phyloP scores from a whole-genome alignment of 2,797 vertebrate genomes.

The Peromyscus aztecus region DNA sequence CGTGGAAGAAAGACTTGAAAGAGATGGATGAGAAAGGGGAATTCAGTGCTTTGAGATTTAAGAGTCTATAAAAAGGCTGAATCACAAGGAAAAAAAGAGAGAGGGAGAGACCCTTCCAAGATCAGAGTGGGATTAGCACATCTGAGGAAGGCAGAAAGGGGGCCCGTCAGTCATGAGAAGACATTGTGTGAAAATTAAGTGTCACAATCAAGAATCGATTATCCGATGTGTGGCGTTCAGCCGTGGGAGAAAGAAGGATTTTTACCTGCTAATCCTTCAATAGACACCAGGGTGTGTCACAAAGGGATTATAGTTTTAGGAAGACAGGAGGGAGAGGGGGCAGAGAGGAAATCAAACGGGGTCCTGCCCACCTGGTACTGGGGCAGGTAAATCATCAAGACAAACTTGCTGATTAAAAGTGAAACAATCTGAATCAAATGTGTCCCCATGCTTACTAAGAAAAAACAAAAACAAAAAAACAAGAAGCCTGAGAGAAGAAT shows the following conservation, averaged over 20 bases:
- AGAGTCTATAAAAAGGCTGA: conserved; percentile 14
- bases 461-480: not conserved
- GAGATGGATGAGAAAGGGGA: conserved; percentile 17
- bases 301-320: not conserved
- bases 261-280: not conserved
- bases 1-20: conserved; percentile 40
- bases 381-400: not conserved
- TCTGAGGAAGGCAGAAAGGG: conserved; percentile 37
- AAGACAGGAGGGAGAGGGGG: not conserved
- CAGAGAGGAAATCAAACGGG: not conserved
- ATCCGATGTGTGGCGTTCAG: not conserved
- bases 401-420: not conserved
- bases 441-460: no score
- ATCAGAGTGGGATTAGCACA: conserved; percentile 33
- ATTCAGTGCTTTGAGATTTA: conserved; percentile 33
- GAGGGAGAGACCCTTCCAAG: not conserved
- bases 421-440: conserved; percentile 1
- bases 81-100: not conserved
- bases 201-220: conserved; percentile 19
- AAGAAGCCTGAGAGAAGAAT: not conserved
- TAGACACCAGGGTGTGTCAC: not conserved
- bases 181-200: conserved; percentile 46
- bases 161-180: not conserved
- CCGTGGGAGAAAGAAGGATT: not conserved
- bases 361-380: not conserved